Base-by-base conservation (phyloP, 2,113 vertebrate species). In the Alethe diademata region DNA sequence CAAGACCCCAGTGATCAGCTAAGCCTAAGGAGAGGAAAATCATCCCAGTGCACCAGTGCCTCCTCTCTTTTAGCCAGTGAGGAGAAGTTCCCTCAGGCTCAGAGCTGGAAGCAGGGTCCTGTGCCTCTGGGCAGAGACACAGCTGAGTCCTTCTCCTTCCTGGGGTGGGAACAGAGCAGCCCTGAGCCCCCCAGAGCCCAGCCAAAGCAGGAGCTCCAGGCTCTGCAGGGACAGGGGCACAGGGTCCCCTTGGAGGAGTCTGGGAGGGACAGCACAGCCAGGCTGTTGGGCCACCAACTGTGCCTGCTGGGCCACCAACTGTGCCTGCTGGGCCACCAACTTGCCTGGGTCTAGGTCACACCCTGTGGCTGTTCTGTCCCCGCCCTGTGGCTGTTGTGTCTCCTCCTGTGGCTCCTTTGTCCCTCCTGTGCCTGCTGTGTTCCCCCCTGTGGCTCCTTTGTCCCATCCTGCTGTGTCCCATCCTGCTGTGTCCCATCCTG, bases 201-300 rank as follows among this genome's bases (percentile, higher is more conserved):
- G 80, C 7, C 76, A 26, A n/a, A 14, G 9, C 3, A 2, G 38
- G 62, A 24, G 15, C 31, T 74, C 9, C 38, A 57, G 31, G 36
- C 19, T 73, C 40, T 45, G 40, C 58, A 60, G 40, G 33, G 69
- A 8, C 25, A 47, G 35, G 40, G 50, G 26, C 67, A 23, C 66
- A 60, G 43, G 40, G 48, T 33, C 6, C 38, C n/a, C 20, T 10
- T 0, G 1, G 53, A 20, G 38, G 35, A 4, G 19, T 1, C 0
- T 28, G 40, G 12, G 3, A 38, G 72, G 56, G 35, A 9, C 48
- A 58, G 64, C 47, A 26, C 1, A 86, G 19, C 12, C 20, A 19
- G 56, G 51, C 57, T 89, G 56, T 29, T 12, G 3, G 23, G n/a
- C 24, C 66, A 36, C 71, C n/a, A 40, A 4, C 43, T 69, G 64